Evolutionary conservation across 2,888 invertebrate species (phyloP).

Genomic region (Allacma fusca): DNA sequence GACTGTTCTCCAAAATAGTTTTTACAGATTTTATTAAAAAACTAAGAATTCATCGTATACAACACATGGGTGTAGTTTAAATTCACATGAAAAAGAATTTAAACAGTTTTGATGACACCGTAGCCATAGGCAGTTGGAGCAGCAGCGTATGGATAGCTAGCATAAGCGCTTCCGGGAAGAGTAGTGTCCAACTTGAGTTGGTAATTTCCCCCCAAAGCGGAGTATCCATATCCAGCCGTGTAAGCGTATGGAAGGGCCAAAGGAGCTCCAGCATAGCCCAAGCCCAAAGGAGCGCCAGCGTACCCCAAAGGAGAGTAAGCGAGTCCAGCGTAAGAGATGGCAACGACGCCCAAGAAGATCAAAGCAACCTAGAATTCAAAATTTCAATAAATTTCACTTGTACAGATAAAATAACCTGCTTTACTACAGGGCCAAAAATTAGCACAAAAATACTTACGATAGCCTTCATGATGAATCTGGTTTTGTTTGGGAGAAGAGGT

Average conservation of each 20-base stretch:
- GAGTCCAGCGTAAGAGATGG: conserved; percentile 50
- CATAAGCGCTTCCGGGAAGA: conserved; percentile 56
- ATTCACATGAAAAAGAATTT: conserved; percentile 34
- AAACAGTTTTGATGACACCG: conserved; percentile 53
- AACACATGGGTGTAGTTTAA: no score
- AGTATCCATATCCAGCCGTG: conserved; percentile 7
- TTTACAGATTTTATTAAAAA: no score
- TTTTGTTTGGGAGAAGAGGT: no score
- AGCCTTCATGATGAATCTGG: no score
- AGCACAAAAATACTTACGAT: no score
- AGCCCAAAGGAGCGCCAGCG: conserved; percentile 22
- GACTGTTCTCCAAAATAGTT: no score
- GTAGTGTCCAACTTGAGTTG: conserved; percentile 55
- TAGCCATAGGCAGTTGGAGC: conserved; percentile 57
- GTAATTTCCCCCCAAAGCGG: conserved; percentile 44
- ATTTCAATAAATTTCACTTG: neutral
- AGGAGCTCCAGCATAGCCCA: conserved; percentile 12
- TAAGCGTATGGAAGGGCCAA: neutral
- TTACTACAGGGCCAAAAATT: no score
- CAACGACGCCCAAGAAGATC: conserved; percentile 52
- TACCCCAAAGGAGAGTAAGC: conserved; percentile 18
- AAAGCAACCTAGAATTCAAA: conserved; percentile 46
- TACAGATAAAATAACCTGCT: no score
- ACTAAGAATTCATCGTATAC: no score
- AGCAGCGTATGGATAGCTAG: conserved; percentile 55